These are phyloP conservation scores for Agrypnus murinus DNA, from an alignment of 2,888 invertebrate genomes.

Conservation along the genomic window DNA sequence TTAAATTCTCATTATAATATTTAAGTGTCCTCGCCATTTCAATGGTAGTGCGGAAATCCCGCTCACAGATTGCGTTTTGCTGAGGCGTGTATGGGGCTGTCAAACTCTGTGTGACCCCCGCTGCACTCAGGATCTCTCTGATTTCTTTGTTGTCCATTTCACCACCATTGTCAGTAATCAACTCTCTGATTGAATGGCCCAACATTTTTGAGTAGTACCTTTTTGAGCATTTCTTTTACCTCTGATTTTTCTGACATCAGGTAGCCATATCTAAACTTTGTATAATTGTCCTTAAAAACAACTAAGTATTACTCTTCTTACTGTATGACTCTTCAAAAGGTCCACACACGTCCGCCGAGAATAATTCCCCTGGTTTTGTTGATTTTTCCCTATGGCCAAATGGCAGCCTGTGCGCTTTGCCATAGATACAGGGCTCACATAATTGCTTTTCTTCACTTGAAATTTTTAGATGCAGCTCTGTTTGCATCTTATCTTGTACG, in stretches of 20 bases:
- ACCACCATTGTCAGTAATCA: constrained; percentile 1
- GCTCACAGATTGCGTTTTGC: no score
- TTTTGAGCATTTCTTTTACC: background rate
- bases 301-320: background rate
- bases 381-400: constrained; percentile 14
- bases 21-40: no score
- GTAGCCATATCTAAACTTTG: no score
- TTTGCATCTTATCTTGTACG: background rate
- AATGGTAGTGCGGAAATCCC: no score
- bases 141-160: constrained; percentile 6
- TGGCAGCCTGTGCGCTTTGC: constrained; percentile 3
- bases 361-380: background rate
- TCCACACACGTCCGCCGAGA: background rate
- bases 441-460: background rate
- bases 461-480: background rate
- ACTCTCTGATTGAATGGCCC: no score
- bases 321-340: background rate
- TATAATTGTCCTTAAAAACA: background rate
- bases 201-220: no score
- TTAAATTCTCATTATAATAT: no score
- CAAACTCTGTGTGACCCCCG: no score
- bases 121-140: no score
- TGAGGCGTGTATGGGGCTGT: no score
- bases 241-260: background rate
- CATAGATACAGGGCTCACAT: constrained; percentile 8